phyloP scores from a whole-genome alignment of 2,797 vertebrate species.

The Melopsittacus undulatus region DNA sequence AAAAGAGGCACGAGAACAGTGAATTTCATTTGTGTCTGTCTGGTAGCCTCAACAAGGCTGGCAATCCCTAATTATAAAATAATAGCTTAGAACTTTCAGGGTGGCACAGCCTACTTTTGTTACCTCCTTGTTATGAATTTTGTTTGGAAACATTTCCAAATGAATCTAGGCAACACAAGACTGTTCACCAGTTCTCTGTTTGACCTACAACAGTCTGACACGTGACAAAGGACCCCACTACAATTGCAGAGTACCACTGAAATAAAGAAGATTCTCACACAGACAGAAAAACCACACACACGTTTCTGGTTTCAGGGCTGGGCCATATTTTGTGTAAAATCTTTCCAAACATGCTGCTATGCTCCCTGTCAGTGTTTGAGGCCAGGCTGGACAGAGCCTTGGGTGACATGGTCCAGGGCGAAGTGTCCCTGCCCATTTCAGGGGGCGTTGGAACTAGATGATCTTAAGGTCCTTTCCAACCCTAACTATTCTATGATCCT shows the following conservation, averaged over 20 bases:
- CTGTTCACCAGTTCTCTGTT: not conserved
- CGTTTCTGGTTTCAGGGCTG: not conserved
- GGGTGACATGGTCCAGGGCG: not conserved
- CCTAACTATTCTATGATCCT: not conserved
- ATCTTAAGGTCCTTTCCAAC: not conserved
- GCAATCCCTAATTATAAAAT: not conserved
- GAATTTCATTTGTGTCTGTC: not conserved
- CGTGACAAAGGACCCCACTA: not conserved
- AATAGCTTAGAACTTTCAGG: not conserved
- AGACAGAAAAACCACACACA: not conserved
- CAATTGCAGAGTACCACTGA: not conserved
- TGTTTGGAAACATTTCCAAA: not conserved
- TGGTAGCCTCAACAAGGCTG: not conserved
- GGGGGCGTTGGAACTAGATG: not conserved
- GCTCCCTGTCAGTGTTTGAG: not conserved
- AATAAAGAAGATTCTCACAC: not conserved
- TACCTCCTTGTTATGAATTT: not conserved
- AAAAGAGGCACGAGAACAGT: not conserved
- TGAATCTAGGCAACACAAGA: not conserved
- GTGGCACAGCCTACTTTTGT: not conserved
- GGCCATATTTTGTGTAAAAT: not conserved
- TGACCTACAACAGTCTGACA: not conserved
- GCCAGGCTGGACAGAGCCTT: not conserved
- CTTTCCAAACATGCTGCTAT: not conserved
- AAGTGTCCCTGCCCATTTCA: not conserved